A percentile compares a stretch with the other conserved stretches of the same genome.
Evolutionary conservation across 2,888 invertebrate genomes (phyloP).

Genomic region (Dexiosoma caninum): DNA sequence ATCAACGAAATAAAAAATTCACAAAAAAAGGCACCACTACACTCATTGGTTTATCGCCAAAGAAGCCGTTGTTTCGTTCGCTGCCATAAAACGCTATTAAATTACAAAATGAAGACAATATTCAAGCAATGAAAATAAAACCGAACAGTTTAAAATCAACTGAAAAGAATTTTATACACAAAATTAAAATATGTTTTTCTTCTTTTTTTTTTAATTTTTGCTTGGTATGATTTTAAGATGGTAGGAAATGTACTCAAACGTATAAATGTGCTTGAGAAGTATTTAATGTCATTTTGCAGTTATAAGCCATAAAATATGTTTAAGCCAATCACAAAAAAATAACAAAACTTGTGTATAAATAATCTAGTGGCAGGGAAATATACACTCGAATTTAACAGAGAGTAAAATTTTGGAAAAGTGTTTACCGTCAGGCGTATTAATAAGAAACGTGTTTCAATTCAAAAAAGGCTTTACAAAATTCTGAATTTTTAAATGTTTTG

Average conservation of each 20-base stretch:
- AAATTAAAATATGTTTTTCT: background rate
- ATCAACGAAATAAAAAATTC: constrained; percentile 55
- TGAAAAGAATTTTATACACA: background rate
- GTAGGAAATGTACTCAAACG: background rate
- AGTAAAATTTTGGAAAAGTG: no score
- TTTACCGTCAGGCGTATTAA: no score
- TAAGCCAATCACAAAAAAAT: constrained; percentile 44
- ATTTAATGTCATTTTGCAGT: constrained; percentile 75
- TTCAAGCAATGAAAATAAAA: constrained; percentile 15
- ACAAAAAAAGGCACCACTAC: constrained; percentile 47
- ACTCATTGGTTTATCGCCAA: constrained; percentile 64
- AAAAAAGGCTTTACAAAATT: no score
- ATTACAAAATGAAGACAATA: constrained; percentile 72
- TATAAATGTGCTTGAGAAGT: constrained; percentile 67
- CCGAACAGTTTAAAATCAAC: constrained; percentile 8
- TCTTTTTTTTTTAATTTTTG: background rate
- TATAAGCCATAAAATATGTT: constrained; percentile 67
- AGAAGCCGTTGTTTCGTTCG: constrained; percentile 19
- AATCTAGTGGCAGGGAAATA: background rate
- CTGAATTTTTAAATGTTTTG: no score
- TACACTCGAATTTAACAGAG: constrained; percentile 40
- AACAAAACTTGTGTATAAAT: background rate
- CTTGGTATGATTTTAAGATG: background rate
- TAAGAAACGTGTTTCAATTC: no score
- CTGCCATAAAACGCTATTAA: constrained; percentile 74